phyloP scores from a whole-genome alignment of 2,888 invertebrate species.

The Pristionchus entomophagus region DNA sequence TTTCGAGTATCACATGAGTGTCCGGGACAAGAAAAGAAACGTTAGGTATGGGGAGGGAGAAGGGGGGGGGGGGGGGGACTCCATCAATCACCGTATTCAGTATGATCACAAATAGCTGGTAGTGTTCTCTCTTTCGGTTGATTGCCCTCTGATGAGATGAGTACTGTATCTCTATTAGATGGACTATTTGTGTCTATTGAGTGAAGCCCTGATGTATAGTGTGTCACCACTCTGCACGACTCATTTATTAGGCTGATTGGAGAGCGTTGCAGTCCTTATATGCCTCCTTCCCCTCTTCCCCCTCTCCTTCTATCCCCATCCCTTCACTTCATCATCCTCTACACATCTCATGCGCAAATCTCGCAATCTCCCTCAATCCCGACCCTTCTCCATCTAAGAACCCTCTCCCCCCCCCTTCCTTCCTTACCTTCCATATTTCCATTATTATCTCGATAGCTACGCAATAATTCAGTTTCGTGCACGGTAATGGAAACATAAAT shows the following conservation, averaged over 20 bases:
- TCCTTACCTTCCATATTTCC: background rate
- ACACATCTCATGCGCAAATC: conserved; percentile 18
- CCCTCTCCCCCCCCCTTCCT: background rate
- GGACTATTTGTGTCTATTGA: background rate
- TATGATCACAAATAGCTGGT: background rate
- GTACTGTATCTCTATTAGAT: background rate
- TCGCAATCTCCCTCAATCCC: background rate
- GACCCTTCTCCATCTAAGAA: background rate
- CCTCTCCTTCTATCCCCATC: conserved; percentile 2
- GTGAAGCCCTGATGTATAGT: conserved; percentile 15
- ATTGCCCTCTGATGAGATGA: background rate
- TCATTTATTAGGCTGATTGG: conserved; percentile 29
- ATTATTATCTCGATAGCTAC: background rate
- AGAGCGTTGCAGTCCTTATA: background rate
- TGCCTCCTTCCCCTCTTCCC: background rate
- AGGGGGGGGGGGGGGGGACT: background rate
- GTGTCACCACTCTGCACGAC: conserved; percentile 12
- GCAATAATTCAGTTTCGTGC: background rate
- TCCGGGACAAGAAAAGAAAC: background rate
- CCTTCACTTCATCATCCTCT: conserved; percentile 17
- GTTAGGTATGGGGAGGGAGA: background rate
- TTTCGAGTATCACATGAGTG: conserved; percentile 17
- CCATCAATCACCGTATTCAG: background rate
- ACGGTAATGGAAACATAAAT: too few relatives aligned
- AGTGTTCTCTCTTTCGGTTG: background rate